Percentiles rank a stretch among this genome's conserved stretches.
Conservation (phyloP, 2,113 vertebrate species). For the Gallinago undulata region DNA sequence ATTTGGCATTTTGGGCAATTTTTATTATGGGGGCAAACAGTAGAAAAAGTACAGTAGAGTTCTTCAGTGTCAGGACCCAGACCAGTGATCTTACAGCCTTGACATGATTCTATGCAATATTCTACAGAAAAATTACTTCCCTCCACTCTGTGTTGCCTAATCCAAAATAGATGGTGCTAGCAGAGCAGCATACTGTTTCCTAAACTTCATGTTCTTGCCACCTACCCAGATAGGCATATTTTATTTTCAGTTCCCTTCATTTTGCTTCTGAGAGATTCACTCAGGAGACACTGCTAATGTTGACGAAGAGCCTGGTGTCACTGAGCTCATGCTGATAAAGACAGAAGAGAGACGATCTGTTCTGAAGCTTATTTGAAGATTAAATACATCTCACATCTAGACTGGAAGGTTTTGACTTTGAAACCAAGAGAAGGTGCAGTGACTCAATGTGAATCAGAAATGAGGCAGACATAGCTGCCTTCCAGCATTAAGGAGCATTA, state of each 20-base stretch:
- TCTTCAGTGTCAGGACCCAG: background rate
- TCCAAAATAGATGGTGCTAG: background rate
- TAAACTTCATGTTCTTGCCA: background rate
- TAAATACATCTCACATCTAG: background rate
- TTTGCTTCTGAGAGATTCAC: background rate
- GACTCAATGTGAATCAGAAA: background rate
- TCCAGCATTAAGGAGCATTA: background rate
- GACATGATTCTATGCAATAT: background rate
- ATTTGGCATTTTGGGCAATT: background rate
- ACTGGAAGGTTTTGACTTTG: background rate
- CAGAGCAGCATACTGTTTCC: background rate
- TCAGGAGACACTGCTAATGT: background rate
- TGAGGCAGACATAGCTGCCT: background rate
- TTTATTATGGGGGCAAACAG: background rate
- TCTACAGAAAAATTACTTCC: background rate
- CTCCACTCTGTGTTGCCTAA: background rate
- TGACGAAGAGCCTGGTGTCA: background rate
- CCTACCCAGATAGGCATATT: background rate
- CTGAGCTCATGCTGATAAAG: background rate
- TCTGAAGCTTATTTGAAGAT: constrained; percentile 6
- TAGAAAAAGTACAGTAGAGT: background rate
- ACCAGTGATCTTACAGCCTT: background rate
- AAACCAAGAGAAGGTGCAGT: background rate
- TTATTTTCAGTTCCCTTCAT: background rate
- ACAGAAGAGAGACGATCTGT: background rate